Evolutionary conservation across 2,888 invertebrate genomes (phyloP).

Genomic region (Oscheius sp.): DNA sequence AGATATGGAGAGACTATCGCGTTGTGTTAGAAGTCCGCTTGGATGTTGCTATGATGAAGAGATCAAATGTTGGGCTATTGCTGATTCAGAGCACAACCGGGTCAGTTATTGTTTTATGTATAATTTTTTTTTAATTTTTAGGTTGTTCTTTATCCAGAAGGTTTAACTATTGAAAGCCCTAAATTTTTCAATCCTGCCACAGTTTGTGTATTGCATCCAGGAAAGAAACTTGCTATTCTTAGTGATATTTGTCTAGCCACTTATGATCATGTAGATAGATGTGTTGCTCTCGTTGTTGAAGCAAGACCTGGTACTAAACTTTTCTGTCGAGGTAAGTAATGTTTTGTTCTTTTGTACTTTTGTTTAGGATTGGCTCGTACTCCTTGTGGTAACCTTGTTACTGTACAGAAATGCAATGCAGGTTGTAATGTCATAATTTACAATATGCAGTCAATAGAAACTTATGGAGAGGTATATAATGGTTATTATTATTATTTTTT

Average conservation of each 20-base stretch:
- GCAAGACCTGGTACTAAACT: background rate
- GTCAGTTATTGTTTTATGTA: slow-evolving; percentile 14
- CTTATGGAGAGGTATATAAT: background rate
- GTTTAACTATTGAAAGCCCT: background rate
- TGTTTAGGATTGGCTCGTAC: slow-evolving; percentile 19
- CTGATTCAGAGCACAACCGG: slow-evolving; percentile 20
- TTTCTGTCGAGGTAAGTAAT: background rate
- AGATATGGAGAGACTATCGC: background rate
- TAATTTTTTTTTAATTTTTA: background rate
- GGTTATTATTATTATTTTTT: background rate
- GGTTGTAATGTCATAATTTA: background rate
- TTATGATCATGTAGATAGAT: background rate
- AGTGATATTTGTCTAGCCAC: slow-evolving; percentile 24
- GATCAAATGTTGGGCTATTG: slow-evolving; percentile 30
- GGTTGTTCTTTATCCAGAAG: slow-evolving; percentile 11
- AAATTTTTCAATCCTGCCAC: slow-evolving; percentile 20
- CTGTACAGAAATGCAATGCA: background rate
- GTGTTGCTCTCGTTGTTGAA: background rate
- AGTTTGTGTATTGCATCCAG: slow-evolving; percentile 33
- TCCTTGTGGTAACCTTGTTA: slow-evolving; percentile 17
- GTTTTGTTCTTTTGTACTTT: background rate
- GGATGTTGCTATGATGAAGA: slow-evolving; percentile 37
- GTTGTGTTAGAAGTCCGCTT: slow-evolving; percentile 26
- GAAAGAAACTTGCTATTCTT: slow-evolving; percentile 34
- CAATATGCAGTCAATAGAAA: background rate